Base-by-base conservation (phyloP, 2,888 invertebrate genomes). In the Drosophila sordidapex region DNA sequence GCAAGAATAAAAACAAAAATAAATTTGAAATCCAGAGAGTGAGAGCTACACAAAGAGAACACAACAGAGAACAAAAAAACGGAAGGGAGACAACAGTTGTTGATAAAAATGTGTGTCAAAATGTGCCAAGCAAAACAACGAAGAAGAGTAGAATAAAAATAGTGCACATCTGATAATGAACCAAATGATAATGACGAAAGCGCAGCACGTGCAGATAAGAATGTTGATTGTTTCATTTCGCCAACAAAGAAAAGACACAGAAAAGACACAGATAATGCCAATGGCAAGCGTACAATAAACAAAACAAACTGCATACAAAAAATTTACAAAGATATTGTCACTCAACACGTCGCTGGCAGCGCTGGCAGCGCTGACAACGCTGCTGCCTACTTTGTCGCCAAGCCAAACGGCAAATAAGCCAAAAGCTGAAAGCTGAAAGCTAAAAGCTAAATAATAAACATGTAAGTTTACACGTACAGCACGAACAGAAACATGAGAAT, bases 91-190 rank as follows among this genome's bases (percentile, higher is more conserved):
- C 53, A 56, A 65, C 58, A 74, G 46, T 81, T 83, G 82, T 70
- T 83, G 86, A 82, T 86, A 69, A 74, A 70, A 83, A 82, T 74
- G 83, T 87, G 86, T 87, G 88, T 87, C 88, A 83, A 82, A 79
- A 74, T 70, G 72, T 43, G 57, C 69, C 52, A 63, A 54, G 43
- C 54, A 54, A 51, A 38, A 29, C 43, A 33, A 52, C 29, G 35
- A 51, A 38, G 35, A 53, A 52, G 52, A 33, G 53, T 35, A 51
- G 40, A 54, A 60, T 49, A 54, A 52, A 57, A 25, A 60, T 43
- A 73, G 72, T 35, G 58, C 38, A 31, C 49, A 46, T 60, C 66
- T 58, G 56, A 64, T 73, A 57, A 60, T 36, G 54, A 51, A 46
- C 5, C 15, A 18, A 36, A n/a, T 59, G 40, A 74, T 59, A 69